Conservation (phyloP, 2,113 vertebrate species). For the Rafetus swinhoei region DNA sequence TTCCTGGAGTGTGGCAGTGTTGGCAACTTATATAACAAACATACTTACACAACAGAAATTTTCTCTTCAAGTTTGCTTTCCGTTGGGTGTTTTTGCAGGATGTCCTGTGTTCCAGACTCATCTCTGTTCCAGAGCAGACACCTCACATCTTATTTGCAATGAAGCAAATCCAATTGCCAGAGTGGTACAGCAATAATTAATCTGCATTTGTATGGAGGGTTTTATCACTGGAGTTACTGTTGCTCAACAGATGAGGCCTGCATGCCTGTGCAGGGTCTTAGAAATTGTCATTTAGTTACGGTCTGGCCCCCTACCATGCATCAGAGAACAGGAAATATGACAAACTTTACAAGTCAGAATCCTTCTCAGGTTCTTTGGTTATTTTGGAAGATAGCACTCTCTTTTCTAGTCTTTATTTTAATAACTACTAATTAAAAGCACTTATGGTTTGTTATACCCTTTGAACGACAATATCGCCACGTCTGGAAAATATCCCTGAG, state of each 20-base stretch:
- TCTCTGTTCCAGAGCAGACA: neutral
- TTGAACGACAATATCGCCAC: neutral
- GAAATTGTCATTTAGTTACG: neutral
- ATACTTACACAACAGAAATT: neutral
- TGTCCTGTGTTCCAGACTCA: neutral
- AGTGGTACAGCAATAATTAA: neutral
- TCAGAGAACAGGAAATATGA: neutral
- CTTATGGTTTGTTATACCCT: neutral
- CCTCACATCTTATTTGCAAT: neutral
- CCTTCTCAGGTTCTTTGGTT: neutral
- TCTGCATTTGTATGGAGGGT: neutral
- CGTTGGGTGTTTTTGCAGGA: neutral
- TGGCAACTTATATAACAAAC: neutral
- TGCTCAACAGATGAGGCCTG: neutral
- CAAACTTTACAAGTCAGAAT: neutral
- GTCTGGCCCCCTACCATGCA: neutral
- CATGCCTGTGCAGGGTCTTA: neutral
- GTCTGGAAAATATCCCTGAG: neutral
- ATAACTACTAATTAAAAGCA: neutral
- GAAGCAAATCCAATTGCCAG: neutral
- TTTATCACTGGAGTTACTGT: neutral
- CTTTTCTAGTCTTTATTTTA: neutral
- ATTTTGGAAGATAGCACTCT: neutral
- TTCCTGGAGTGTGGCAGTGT: neutral
- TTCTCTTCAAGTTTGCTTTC: neutral